Evolutionary conservation across 2,797 vertebrate species (phyloP), one percentile per base, ranked within the genome.

Genomic region (Rhinatrema bivittatum): DNA sequence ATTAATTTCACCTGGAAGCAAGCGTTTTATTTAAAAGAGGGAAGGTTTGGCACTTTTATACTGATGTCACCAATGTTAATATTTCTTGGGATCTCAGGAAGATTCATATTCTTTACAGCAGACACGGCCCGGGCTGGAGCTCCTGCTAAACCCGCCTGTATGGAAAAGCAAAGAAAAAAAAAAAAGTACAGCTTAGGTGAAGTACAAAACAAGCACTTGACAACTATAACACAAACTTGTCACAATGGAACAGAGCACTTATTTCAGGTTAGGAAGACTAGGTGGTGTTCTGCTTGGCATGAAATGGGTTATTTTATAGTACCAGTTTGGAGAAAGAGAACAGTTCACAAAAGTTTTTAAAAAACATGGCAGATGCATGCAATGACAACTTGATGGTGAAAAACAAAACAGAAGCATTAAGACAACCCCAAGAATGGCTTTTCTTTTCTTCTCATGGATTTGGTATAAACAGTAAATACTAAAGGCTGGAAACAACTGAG

Each of bases 31-130:
- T 97, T 98, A 87, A 99, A 99, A 73, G 94, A 96, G 57, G 95
- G 92, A 71, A 98, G 86, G 82, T 98, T 98, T 96, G 95, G 94
- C 89, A 97, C 94, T 97, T 99, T 98, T 86, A 98, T 99, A 91
- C 94, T 97, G 91, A 97, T 99, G 88, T 99, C 94, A 80, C 95
- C 94, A 79, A 97, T 99, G 87, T 97, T 97, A 87, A 99, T 99
- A 91, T 99, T 99, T 89, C 93, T 90, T 85, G 95, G 94, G 78
- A 99, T 99, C 86, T 99, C 95, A 59, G 94, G 95, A 57, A 98
- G 91, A 70, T 98, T 99, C 93, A 99, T 99, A 88, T 97, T 99
- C 91, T 99, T 99, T 75, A 99, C 95, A 64, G 95, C 94, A 62
- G 95, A 98, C 56, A 98, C 94, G 49, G 95, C 94, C 62, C 94